phyloP scores from a whole-genome alignment of 2,113 vertebrate genomes.

The Erythrocercus mccallii region DNA sequence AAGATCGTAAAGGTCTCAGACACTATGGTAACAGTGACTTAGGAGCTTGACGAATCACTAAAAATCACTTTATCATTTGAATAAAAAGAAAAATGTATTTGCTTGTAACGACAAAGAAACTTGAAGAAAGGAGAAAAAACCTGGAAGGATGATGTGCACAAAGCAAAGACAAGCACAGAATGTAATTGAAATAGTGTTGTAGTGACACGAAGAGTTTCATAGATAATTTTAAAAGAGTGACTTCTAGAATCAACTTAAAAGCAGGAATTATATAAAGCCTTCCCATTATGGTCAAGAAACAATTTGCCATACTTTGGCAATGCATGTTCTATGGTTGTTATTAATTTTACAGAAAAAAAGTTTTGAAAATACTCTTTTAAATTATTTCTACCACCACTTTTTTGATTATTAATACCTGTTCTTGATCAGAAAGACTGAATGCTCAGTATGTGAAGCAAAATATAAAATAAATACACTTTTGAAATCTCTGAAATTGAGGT shows the following conservation, averaged over 20 bases:
- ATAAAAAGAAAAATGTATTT: background rate
- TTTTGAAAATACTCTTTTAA: background rate
- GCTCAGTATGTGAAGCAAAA: background rate
- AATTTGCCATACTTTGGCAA: background rate
- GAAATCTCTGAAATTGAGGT: background rate
- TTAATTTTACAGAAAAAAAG: background rate
- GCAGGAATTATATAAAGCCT: background rate
- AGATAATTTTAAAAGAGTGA: background rate
- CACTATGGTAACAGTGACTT: background rate
- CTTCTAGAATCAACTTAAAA: background rate
- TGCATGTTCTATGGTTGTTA: background rate
- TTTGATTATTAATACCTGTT: background rate
- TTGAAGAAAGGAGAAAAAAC: background rate
- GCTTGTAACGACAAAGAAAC: background rate
- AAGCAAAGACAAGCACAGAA: background rate
- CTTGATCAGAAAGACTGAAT: background rate
- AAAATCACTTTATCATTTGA: background rate
- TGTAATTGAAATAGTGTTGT: background rate
- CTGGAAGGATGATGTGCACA: background rate
- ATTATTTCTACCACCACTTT: background rate
- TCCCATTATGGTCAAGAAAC: background rate
- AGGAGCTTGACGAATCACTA: background rate
- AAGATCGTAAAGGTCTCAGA: background rate
- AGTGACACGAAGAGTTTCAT: background rate
- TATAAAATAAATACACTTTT: background rate